phyloP scores from a whole-genome alignment of 2,797 vertebrate genomes.

The Tadarida brasiliensis region DNA sequence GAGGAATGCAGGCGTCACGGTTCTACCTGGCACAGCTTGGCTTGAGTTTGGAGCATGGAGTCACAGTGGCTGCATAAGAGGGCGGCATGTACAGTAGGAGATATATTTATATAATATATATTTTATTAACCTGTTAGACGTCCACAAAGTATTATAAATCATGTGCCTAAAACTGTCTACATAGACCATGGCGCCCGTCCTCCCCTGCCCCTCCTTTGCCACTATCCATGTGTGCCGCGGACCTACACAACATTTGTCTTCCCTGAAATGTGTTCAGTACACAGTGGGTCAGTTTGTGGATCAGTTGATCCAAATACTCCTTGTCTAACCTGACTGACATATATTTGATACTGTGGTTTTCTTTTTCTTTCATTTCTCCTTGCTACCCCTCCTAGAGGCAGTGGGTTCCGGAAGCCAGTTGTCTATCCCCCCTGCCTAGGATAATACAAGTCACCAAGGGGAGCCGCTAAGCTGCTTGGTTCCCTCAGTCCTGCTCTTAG shows the following conservation, averaged over 20 bases:
- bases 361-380: slow-evolving; percentile 50
- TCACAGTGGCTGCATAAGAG: neutral
- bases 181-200: slow-evolving; percentile 51
- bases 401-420: neutral
- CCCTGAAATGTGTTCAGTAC: neutral
- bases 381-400: slow-evolving; percentile 46
- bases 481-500: neutral
- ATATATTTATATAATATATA: slow-evolving; percentile 83
- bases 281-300: slow-evolving; percentile 2
- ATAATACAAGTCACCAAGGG: neutral
- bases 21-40: neutral
- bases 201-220: neutral
- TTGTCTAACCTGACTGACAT: slow-evolving; percentile 60
- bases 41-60: neutral
- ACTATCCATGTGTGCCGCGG: neutral
- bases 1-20: neutral
- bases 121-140: slow-evolving; percentile 79
- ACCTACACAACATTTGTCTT: slow-evolving; percentile 39
- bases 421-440: neutral
- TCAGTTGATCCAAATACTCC: slow-evolving; percentile 62
- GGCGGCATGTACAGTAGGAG: slow-evolving; percentile 72
- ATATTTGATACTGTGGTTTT: slow-evolving; percentile 81
- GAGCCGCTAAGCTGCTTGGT: neutral
- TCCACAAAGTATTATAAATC: slow-evolving; percentile 76
- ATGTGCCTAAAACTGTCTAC: slow-evolving; percentile 81